Percentiles rank a stretch among this genome's conserved stretches.
These are phyloP conservation scores for Cataglyphis cursor DNA, from an alignment of 2,888 invertebrate species.

Conservation along the genomic window DNA sequence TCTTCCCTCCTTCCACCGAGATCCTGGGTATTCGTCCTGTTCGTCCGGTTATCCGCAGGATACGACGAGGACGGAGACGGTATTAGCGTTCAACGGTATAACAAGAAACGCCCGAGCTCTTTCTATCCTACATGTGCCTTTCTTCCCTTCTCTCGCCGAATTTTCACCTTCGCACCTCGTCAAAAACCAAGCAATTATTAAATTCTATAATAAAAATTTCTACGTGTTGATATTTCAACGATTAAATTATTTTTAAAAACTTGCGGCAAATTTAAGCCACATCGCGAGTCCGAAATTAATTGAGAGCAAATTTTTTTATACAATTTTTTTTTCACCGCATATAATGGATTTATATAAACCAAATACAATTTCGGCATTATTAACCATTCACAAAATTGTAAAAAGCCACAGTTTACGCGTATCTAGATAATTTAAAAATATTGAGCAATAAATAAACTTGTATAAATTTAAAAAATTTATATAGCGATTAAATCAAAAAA, in stretches of 20 bases:
- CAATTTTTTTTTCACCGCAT: neutral
- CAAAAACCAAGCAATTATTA: constrained; percentile 57
- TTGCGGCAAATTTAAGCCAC: neutral
- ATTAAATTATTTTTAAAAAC: neutral
- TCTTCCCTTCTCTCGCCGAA: constrained; percentile 45
- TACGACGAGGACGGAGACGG: constrained; percentile 63
- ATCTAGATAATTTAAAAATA: constrained; percentile 1
- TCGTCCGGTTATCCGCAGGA: constrained; percentile 46
- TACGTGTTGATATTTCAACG: neutral
- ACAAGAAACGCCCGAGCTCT: constrained; percentile 72
- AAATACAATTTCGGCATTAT: neutral
- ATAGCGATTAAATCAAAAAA: neutral
- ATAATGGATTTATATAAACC: neutral
- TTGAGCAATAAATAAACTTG: neutral
- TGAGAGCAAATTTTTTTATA: neutral
- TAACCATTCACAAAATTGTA: neutral
- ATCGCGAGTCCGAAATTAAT: neutral
- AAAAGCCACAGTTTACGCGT: neutral
- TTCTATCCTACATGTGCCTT: constrained; percentile 62
- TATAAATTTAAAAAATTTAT: neutral
- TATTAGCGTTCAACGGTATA: constrained; percentile 72
- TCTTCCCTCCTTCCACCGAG: constrained; percentile 36
- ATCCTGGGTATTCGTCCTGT: constrained; percentile 68
- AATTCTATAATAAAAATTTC: neutral
- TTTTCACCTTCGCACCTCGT: constrained; percentile 68